These are phyloP conservation scores for Sakesphorus luctuosus DNA, from an alignment of 2,113 vertebrate species.

Conservation along the genomic window DNA sequence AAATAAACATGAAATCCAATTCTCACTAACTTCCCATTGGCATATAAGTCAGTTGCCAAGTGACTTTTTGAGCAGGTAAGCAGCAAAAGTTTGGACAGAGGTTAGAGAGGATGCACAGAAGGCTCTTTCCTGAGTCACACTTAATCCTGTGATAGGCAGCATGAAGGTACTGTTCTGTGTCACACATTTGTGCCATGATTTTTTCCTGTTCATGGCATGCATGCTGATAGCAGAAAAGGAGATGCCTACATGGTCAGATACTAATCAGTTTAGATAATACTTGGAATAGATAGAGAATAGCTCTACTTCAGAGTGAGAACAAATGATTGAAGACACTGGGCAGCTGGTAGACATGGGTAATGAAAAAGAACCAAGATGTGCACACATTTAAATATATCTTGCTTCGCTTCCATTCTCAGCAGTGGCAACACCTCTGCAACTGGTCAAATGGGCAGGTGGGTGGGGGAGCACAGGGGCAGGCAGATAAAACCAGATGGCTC, in stretches of 20 bases:
- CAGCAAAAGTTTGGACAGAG: background rate
- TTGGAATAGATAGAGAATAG: background rate
- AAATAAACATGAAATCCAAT: background rate
- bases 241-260: background rate
- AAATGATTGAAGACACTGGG: background rate
- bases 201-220: background rate
- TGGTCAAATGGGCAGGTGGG: background rate
- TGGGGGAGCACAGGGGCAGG: no score
- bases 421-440: background rate
- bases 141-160: background rate
- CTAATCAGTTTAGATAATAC: background rate
- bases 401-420: background rate
- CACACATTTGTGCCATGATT: background rate
- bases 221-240: background rate
- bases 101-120: background rate
- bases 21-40: background rate
- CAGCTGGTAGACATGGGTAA: background rate
- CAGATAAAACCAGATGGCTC: background rate
- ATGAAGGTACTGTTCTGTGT: background rate
- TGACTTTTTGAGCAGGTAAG: background rate
- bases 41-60: background rate
- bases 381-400: background rate
- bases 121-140: fast-evolving
- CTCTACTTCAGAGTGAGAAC: background rate
- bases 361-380: background rate